Percentiles rank a stretch among this genome's conserved stretches.
phyloP scores from a whole-genome alignment of 1,140 invertebrate species.

The Hormaphis cornu region DNA sequence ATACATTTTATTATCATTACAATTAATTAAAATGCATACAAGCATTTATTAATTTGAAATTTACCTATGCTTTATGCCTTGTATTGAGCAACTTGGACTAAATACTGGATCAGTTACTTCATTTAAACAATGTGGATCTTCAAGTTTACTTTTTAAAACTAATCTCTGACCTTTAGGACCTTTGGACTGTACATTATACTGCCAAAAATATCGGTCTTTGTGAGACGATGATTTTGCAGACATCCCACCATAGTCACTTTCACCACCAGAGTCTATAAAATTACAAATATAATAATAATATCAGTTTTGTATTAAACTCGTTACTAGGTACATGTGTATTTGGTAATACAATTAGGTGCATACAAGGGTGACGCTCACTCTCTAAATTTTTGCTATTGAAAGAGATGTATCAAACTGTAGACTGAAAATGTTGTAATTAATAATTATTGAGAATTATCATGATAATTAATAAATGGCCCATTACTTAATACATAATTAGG shows the following conservation, averaged over 20 bases:
- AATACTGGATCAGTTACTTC: slow-evolving; percentile 87
- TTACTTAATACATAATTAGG: too few species aligned
- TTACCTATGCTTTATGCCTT: slow-evolving; percentile 81
- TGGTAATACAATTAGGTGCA: too few species aligned
- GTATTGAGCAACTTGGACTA: slow-evolving; percentile 74
- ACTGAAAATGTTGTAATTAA: too few species aligned
- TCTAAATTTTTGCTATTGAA: too few species aligned
- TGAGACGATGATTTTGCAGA: slow-evolving; percentile 48
- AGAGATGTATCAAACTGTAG: too few species aligned
- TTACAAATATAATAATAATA: slow-evolving; percentile 14
- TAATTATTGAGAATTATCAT: too few species aligned
- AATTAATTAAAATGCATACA: slow-evolving; percentile 10
- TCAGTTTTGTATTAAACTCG: neutral
- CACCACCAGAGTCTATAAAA: slow-evolving; percentile 51
- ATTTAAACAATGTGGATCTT: slow-evolving; percentile 87
- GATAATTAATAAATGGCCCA: too few species aligned
- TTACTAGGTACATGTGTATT: too few species aligned
- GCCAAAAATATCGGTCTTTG: slow-evolving; percentile 90
- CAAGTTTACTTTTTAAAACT: slow-evolving; percentile 67
- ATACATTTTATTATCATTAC: slow-evolving; percentile 33
- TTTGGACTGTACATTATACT: slow-evolving; percentile 97
- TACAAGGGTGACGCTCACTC: too few species aligned
- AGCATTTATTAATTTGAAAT: neutral
- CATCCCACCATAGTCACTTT: slow-evolving; percentile 40
- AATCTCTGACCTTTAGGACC: slow-evolving; percentile 88